Conservation (phyloP, 2,888 invertebrate species). For the Pyralis farinalis region DNA sequence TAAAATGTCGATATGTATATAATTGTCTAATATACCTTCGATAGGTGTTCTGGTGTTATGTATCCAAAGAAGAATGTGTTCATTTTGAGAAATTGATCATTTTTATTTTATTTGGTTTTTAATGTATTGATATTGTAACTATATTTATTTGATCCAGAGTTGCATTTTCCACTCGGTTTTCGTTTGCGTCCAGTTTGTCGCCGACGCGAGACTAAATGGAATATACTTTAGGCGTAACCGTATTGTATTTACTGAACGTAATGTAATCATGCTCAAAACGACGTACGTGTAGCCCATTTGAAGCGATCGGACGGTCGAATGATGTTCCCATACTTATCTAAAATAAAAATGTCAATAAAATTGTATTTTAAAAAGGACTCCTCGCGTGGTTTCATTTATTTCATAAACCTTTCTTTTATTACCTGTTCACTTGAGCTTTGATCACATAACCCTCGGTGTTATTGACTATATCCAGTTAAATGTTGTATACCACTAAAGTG, state of each 20-base stretch:
- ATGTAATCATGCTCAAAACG: constrained; percentile 65
- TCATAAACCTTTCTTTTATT: too few species aligned
- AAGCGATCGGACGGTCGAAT: constrained; percentile 62
- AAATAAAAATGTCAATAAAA: constrained; percentile 79
- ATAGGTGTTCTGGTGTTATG: constrained; percentile 48
- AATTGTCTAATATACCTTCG: constrained; percentile 17
- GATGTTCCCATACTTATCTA: constrained; percentile 76
- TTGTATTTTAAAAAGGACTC: constrained; percentile 70
- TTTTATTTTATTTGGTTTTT: constrained; percentile 48
- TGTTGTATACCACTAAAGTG: too few species aligned
- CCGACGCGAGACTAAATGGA: constrained; percentile 25
- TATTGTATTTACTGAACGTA: constrained; percentile 31
- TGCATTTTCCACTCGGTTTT: constrained; percentile 63
- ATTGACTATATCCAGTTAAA: too few species aligned
- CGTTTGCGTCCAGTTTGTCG: constrained; percentile 21
- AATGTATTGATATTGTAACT: constrained; percentile 59
- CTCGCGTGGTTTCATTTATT: too few species aligned
- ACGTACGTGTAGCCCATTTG: constrained; percentile 53
- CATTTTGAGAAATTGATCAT: constrained; percentile 55
- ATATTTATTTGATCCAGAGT: constrained; percentile 72
- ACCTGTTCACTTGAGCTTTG: too few species aligned
- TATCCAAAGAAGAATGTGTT: constrained; percentile 76
- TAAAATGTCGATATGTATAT: constrained; percentile 35
- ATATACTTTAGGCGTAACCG: constrained; percentile 36
- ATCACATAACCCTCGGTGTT: too few species aligned